Evolutionary conservation across 1,140 invertebrate species (phyloP), one percentile per base, ranked within the genome.

Genomic region (Trichomalopsis sarcophagae): DNA sequence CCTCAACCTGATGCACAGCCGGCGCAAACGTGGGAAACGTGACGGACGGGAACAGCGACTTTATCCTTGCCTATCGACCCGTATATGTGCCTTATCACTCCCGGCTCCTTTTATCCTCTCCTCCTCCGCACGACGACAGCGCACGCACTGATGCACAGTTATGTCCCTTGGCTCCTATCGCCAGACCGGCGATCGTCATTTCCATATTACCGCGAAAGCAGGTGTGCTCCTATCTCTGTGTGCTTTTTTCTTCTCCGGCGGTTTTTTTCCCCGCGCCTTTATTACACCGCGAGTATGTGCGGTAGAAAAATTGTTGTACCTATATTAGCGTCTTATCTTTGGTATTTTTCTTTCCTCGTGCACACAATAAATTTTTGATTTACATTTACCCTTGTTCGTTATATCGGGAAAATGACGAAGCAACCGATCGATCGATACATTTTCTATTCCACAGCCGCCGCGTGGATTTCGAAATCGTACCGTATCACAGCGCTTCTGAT

Each of bases 11-110:
- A 17, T 21, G n/a, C 1, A 21, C 55, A 62, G 6, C 33, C 33
- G 40, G 7, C 55, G 10, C 36, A 33, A 21, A 75, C 73, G 73
- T 75, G 73, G 73, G 73, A 75, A 71, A 75, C 21, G n/a, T 1
- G 21, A 75, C 27, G 7, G 36, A 7, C 68, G 30, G 68, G 68
- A 33, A 33, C 27, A 30, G 30, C 9, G 14, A 36, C 55, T 62
- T 27, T 62, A 62, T 62, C 55, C 55, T 62, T 6, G 55, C 55
- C 27, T 69, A 74, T 44, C 77, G 30, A 21, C 76, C 66, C 82
- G 66, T 68, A 74, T 80, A 33, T 17, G 74, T 0, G 17, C 75
- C 2, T 84, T 84, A 79, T 84, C 76, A 27, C 7, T 4, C 21
- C 7, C 50, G 36, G 21, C 23, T 66, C 66, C 14, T 77, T 14